Evolutionary conservation across 2,797 vertebrate species (phyloP).

Genomic region (Coregonus sp.): DNA sequence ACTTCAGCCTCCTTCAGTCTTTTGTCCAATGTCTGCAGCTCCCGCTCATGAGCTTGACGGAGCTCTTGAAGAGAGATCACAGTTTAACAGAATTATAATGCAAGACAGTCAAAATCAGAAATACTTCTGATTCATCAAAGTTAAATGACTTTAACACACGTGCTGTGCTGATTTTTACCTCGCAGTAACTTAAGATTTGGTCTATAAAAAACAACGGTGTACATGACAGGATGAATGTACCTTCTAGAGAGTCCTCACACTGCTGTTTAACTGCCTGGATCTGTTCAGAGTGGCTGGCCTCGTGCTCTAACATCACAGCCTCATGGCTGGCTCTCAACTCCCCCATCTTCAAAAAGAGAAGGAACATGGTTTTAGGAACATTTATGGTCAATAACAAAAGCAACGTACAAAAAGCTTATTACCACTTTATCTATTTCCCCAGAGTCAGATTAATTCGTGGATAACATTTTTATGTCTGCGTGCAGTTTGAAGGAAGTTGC

Average conservation of each 20-base stretch:
- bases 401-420: not conserved
- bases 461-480: no score
- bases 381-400: not conserved
- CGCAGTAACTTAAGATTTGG: not conserved
- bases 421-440: not conserved
- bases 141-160: not conserved
- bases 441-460: no score
- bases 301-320: conserved; percentile 80
- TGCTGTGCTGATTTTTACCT: not conserved
- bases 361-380: conserved; percentile 9
- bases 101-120: not conserved
- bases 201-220: not conserved
- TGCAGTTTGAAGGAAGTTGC: no score
- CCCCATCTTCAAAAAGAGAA: conserved; percentile 76
- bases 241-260: conserved; percentile 85
- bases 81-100: not conserved
- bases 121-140: not conserved
- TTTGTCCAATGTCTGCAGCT: conserved; percentile 79
- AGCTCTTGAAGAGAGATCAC: conserved; percentile 78
- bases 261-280: conserved; percentile 80
- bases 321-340: conserved; percentile 84
- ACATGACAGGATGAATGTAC: conserved; percentile 55
- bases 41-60: conserved; percentile 76
- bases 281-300: conserved; percentile 81
- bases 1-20: conserved; percentile 76